Evolutionary conservation across 2,797 vertebrate genomes (phyloP), one percentile per base, ranked within the genome.

Genomic region (Hipposideros larvatus): DNA sequence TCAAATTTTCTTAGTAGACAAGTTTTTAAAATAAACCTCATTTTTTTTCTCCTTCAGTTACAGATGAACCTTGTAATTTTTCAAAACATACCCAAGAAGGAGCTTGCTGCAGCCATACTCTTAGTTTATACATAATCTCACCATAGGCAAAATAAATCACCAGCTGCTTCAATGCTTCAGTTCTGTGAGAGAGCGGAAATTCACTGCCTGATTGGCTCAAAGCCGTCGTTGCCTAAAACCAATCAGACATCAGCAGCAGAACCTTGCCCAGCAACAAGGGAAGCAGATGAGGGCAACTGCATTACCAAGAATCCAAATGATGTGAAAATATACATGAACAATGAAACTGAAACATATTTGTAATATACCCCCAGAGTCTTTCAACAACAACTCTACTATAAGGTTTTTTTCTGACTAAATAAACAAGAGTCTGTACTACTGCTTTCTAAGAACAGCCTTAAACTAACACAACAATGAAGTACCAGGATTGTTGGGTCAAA

Each of bases 241-340:
- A 98, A 98, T 98, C 97, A 96, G 70, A 59, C 7, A 31, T 34
- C 53, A 88, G 83, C 2, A 87, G 59, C 68, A 92, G 9, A 94
- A 97, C 75, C 95, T 96, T 8, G 51, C 98, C 98, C 96, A 96
- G 98, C 98, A 99, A 99, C 98, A 98, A 94, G 51, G 86, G 34
- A 95, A 88, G 41, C 80, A 90, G 93, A 95, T 71, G 89, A 97
- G 91, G 95, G 95, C 53, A 61, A 22, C 55, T 71, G 53, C 48
- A 83, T 89, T 84, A 93, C n/a, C 51, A 75, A 96, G 84, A 97
- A 94, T 80, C 21, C 37, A 91, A 74, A 65, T 3, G 0, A 8
- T 28, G 5, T 5, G 55, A 75, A 92, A 90, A 37, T 31, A 7
- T 48, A 77, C 13, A 22, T 89, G 75, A 85, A 94, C 4, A 51